Evolutionary conservation across 2,113 vertebrate species (phyloP).

Genomic region (Bagarius yarrelli): DNA sequence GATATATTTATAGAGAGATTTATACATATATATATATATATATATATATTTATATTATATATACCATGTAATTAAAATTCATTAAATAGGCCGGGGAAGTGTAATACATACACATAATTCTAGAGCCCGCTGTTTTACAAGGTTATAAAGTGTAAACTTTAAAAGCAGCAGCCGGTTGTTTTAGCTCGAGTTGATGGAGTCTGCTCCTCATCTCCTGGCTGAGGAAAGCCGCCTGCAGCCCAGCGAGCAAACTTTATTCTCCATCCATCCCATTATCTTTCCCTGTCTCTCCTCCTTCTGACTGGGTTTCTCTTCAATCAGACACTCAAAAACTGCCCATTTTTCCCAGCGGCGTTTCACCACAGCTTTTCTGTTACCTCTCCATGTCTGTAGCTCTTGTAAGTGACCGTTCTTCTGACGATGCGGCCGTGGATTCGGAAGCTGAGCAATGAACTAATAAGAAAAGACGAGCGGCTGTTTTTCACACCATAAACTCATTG

Average conservation of each 20-base stretch:
- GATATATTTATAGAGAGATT: constrained; percentile 71
- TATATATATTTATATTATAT: constrained; percentile 67
- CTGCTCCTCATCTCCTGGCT: constrained; percentile 51
- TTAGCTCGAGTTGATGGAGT: constrained; percentile 53
- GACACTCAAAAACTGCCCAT: constrained; percentile 4
- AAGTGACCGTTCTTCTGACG: constrained; percentile 54
- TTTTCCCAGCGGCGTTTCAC: constrained; percentile 1
- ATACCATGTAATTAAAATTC: constrained; percentile 71
- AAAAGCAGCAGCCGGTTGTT: constrained; percentile 67
- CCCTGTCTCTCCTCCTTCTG: constrained; percentile 56
- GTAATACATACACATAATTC: constrained; percentile 63
- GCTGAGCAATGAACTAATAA: constrained; percentile 53
- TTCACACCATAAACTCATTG: constrained; percentile 98
- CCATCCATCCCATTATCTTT: constrained; percentile 56
- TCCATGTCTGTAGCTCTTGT: constrained; percentile 60
- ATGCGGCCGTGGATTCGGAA: constrained; percentile 39
- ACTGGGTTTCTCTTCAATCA: constrained; percentile 47
- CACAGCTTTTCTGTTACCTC: constrained; percentile 27
- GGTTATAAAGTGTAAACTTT: constrained; percentile 73
- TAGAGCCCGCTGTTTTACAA: constrained; percentile 66
- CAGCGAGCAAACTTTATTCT: constrained; percentile 51
- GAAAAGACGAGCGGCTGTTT: constrained; percentile 38
- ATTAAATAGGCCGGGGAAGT: constrained; percentile 68
- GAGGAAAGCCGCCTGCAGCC: constrained; percentile 52
- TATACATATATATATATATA: constrained; percentile 67